Evolutionary conservation across 2,113 vertebrate species (phyloP).

Genomic region (Actenoides lindsayi): DNA sequence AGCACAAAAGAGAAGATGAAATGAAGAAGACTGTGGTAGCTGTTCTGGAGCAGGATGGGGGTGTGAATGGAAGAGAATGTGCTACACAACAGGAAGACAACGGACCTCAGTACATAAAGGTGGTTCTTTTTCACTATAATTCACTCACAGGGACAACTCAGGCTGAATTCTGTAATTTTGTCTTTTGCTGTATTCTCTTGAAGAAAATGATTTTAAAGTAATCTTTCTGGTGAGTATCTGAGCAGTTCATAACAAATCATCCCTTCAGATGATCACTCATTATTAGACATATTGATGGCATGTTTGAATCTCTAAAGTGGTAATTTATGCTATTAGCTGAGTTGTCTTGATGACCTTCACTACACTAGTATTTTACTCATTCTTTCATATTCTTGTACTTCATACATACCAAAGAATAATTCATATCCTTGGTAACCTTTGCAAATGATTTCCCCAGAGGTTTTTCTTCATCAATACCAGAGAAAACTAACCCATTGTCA

Average conservation of each 20-base stretch:
- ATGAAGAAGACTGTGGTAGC: not conserved
- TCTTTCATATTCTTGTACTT: constrained; percentile 70
- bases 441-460: constrained; percentile 79
- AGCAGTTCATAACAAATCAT: constrained; percentile 69
- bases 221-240: constrained; percentile 61
- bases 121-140: not conserved
- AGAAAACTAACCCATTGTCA: constrained; percentile 78
- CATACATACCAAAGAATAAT: constrained; percentile 74
- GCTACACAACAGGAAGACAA: not conserved
- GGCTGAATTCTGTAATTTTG: not conserved
- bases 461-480: constrained; percentile 78
- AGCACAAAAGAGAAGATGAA: not conserved
- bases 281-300: constrained; percentile 65
- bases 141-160: not conserved
- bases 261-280: constrained; percentile 64
- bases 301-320: constrained; percentile 70
- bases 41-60: not conserved
- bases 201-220: constrained; percentile 53
- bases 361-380: constrained; percentile 70
- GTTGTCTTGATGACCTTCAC: constrained; percentile 75
- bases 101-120: not conserved
- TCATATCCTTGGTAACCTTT: constrained; percentile 82
- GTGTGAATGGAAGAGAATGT: not conserved
- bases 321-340: constrained; percentile 71
- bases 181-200: constrained; percentile 36